phyloP scores from a whole-genome alignment of 1,140 invertebrate species.

The Pectinophora gossypiella region DNA sequence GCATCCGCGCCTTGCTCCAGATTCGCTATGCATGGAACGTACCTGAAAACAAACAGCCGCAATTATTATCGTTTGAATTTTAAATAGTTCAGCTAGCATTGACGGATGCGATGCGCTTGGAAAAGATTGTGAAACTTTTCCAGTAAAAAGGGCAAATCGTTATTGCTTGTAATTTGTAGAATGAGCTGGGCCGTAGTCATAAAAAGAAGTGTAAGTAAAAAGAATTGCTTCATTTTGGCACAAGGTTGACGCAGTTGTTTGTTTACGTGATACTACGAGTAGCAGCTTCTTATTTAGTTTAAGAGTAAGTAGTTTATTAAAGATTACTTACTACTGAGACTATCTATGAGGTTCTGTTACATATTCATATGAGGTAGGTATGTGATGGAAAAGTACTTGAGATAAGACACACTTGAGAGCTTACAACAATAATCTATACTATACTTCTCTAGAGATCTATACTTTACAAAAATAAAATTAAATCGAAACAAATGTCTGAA shows the following conservation, averaged over 20 bases:
- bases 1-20: constrained; percentile 5
- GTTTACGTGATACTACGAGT: neutral
- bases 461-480: no score
- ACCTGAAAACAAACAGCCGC: neutral
- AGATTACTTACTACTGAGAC: no score
- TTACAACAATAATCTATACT: no score
- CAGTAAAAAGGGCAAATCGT: neutral
- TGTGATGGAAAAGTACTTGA: no score
- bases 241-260: neutral
- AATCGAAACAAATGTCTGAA: no score
- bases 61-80: neutral
- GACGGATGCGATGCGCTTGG: neutral
- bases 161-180: neutral
- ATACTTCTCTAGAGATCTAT: no score
- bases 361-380: no score
- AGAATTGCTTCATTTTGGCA: neutral
- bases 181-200: neutral
- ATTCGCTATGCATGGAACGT: neutral
- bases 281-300: neutral
- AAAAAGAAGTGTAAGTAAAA: neutral
- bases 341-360: no score
- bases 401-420: no score
- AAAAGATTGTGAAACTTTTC: neutral
- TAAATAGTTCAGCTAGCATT: neutral
- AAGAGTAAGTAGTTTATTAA: no score